These are phyloP conservation scores for Macroteleia sp. DNA, from an alignment of 2,888 invertebrate genomes.

Conservation along the genomic window DNA sequence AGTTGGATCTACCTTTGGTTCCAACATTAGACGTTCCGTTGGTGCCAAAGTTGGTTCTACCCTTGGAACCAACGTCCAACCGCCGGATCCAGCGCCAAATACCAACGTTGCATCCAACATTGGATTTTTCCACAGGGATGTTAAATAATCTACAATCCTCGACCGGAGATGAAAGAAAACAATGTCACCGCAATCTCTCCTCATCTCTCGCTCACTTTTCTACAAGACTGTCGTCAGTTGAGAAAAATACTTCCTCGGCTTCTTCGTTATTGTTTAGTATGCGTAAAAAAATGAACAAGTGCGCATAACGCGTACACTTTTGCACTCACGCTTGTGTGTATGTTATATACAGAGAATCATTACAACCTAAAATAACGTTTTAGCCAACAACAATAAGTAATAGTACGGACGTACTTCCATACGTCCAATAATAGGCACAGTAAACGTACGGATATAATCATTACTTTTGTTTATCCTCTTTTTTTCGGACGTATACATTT, in stretches of 20 bases:
- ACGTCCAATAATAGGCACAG: conserved; percentile 81
- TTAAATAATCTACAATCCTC: too few species aligned
- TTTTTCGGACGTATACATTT: too few species aligned
- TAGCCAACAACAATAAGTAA: conserved; percentile 65
- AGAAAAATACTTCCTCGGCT: conserved; percentile 57
- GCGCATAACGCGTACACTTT: conserved; percentile 29
- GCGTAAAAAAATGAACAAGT: conserved; percentile 57
- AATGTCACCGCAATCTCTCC: conserved; percentile 20
- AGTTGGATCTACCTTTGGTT: too few species aligned
- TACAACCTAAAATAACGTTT: conserved; percentile 64
- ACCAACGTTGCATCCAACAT: too few species aligned
- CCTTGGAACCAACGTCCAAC: too few species aligned
- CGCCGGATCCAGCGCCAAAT: too few species aligned
- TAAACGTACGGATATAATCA: conserved; percentile 78
- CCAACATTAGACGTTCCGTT: too few species aligned
- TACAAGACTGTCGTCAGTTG: conserved; percentile 29
- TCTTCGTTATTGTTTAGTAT: conserved; percentile 33
- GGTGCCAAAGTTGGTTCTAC: too few species aligned
- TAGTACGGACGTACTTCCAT: conserved; percentile 45
- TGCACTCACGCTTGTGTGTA: conserved; percentile 49
- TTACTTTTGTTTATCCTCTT: conserved; percentile 22
- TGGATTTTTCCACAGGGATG: too few species aligned
- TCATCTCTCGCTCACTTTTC: conserved; percentile 31
- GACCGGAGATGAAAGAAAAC: too few species aligned
- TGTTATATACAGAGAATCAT: conserved; percentile 63